phyloP scores from a whole-genome alignment of 2,888 invertebrate genomes.

The Cephus pulcher region DNA sequence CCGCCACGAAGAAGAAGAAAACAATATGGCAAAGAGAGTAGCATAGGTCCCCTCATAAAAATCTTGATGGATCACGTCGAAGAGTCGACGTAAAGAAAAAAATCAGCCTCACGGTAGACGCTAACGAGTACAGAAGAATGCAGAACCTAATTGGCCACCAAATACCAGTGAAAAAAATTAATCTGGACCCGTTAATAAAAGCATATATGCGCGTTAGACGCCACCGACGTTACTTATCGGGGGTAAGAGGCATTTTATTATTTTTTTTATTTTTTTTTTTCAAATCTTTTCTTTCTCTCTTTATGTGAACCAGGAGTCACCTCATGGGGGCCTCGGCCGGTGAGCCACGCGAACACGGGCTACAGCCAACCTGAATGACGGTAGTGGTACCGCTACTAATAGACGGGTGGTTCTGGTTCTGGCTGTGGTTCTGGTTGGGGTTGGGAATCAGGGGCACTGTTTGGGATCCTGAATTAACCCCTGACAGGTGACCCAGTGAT shows the following conservation, averaged over 20 bases:
- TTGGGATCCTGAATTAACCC: conserved; percentile 43
- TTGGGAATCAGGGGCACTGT: conserved; percentile 49
- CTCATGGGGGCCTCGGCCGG: conserved; percentile 45
- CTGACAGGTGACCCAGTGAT: conserved; percentile 50
- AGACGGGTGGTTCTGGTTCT: conserved; percentile 40
- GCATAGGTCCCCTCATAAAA: background rate
- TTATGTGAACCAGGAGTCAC: conserved; percentile 40
- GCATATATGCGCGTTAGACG: conserved; percentile 15
- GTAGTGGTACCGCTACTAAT: conserved; percentile 46
- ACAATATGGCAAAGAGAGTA: background rate
- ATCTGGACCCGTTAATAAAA: conserved; percentile 16
- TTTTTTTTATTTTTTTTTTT: background rate
- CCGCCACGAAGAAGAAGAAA: background rate
- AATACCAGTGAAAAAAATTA: background rate
- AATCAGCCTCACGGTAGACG: background rate
- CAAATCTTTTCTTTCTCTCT: background rate
- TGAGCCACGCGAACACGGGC: conserved; percentile 40
- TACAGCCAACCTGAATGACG: conserved; percentile 43
- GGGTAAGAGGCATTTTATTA: background rate
- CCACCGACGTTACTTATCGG: conserved; percentile 1
- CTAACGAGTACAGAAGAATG: conserved; percentile 10
- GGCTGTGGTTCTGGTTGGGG: conserved; percentile 41
- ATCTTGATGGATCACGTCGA: background rate
- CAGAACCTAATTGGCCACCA: background rate
- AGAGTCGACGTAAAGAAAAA: background rate